Percentiles rank a stretch among this genome's conserved stretches.
phyloP scores from a whole-genome alignment of 2,113 vertebrate species.

The Manacus vitellinus region DNA sequence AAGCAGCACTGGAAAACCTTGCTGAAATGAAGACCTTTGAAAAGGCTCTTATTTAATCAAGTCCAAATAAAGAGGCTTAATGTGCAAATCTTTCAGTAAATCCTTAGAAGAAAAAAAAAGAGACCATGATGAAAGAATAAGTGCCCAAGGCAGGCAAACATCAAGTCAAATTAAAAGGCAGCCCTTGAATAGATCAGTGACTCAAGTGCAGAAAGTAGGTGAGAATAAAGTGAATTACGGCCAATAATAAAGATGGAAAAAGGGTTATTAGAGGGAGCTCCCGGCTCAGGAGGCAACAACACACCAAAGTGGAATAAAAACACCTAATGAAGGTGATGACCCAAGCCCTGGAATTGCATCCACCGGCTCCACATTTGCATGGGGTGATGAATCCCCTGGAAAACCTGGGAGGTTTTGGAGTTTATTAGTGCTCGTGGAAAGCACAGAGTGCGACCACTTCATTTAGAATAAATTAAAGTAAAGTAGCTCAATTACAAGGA shows the following conservation, averaged over 20 bases:
- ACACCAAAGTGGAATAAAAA: background rate
- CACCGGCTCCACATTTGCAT: background rate
- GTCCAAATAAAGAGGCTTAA: conserved; percentile 19
- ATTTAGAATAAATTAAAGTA: background rate
- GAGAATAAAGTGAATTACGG: background rate
- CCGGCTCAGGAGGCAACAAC: background rate
- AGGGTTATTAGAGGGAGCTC: background rate
- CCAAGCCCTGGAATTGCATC: background rate
- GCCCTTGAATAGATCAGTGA: background rate
- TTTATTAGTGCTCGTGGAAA: background rate
- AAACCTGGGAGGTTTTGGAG: background rate
- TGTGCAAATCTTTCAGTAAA: conserved; percentile 15
- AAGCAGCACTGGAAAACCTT: background rate
- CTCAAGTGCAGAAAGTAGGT: background rate
- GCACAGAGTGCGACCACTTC: background rate
- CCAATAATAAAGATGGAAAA: background rate
- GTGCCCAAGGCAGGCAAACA: conserved; percentile 13
- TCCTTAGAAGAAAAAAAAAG: background rate
- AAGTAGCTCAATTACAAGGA: background rate
- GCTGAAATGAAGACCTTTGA: background rate
- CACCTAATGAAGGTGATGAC: background rate
- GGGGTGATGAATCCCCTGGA: background rate
- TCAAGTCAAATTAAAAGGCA: background rate
- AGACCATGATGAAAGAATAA: background rate
- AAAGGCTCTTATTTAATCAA: conserved; percentile 24